Evolutionary conservation across 2,113 vertebrate species (phyloP).

Genomic region (rabbit (Oryctolagus cuniculus)): DNA sequence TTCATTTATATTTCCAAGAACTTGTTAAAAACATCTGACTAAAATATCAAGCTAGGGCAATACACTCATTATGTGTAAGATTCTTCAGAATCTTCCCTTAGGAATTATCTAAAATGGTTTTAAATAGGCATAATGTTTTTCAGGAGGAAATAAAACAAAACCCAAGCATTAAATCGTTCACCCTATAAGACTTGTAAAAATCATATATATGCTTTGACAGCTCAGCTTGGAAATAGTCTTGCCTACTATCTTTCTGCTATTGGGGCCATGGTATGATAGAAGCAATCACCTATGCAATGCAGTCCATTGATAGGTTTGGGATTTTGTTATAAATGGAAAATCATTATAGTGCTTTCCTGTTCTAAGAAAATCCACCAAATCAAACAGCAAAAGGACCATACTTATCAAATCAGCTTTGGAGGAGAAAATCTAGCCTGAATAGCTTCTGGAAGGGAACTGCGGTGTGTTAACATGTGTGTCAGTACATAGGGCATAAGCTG

Average conservation of each 20-base stretch:
- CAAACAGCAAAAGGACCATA: neutral
- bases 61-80: slow-evolving; percentile 20
- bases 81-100: slow-evolving; percentile 29
- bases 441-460: neutral
- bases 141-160: neutral
- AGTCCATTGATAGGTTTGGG: neutral
- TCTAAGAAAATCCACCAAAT: neutral
- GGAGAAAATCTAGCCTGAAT: neutral
- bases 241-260: neutral
- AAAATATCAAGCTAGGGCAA: slow-evolving; percentile 22
- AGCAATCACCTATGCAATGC: neutral
- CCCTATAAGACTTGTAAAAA: neutral
- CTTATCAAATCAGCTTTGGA: neutral
- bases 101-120: slow-evolving; percentile 21
- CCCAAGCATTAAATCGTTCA: neutral
- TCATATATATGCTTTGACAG: neutral
- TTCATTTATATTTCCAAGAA: slow-evolving; percentile 51
- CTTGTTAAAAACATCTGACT: slow-evolving; percentile 31
- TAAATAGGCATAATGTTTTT: neutral
- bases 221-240: neutral
- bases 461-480: neutral
- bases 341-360: neutral
- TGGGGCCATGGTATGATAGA: neutral
- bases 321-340: slow-evolving; percentile 8
- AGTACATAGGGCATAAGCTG: neutral